Evolutionary conservation across 2,797 vertebrate genomes (phyloP), one percentile per base, ranked within the genome.

Genomic region (Brachyalestes nurse): DNA sequence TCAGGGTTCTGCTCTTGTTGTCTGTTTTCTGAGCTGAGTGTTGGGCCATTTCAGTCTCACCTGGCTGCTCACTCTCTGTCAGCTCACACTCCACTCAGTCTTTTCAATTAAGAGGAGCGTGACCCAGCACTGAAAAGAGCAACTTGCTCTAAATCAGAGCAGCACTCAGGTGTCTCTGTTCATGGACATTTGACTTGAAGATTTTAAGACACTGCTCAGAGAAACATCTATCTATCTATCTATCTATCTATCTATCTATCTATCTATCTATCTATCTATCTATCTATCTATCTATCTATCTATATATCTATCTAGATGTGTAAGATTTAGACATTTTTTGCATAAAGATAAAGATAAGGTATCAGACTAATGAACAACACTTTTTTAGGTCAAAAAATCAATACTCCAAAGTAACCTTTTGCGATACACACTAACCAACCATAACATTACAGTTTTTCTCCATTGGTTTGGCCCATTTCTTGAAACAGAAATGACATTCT

Each of bases 1-100:
- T 87, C 84, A 88, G 57, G 34, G 23, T 65, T 67, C 62, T 57
- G 25, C 69, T 85, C 49, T 25, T 83, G 82, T 80, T 79, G 57
- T 77, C 79, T 86, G 69, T 66, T 73, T 76, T 49, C 38, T 60
- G 77, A 82, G 76, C 49, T 76, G 71, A 75, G 8, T 65, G 72
- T 78, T 70, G 38, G 19, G 64, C 75, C 69, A 60, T n/a, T 66
- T 28, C 58, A 47, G 23, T 49, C 60, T 64, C 62, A 57, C 64
- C 47, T 67, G 75, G 38, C 49, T 25, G 5, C 75, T 67, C 25
- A 58, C 72, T 71, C 25, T 58, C 62, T 83, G 78, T 83, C 72
- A 40, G 71, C 70, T 62, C 67, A 42, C 28, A 79, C 66, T 64
- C 61, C 67, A 64, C 69, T 21, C 53, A n/a, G 47, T 65, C 19